Percentiles rank a stretch among this genome's conserved stretches.
These are phyloP conservation scores for Numida meleagris DNA, from an alignment of 2,113 vertebrate species.

Conservation along the genomic window DNA sequence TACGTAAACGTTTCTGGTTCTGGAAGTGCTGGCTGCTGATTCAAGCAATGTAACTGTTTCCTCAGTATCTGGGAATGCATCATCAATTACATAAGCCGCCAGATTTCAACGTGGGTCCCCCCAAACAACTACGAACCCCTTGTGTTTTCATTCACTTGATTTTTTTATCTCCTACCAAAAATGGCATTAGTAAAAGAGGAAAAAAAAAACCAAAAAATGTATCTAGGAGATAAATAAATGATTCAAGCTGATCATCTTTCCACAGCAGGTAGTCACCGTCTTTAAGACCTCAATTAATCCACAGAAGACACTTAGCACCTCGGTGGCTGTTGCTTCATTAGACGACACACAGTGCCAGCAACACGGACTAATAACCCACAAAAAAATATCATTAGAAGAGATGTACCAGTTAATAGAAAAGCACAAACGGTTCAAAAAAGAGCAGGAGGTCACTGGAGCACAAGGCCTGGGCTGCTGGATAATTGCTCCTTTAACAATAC, in stretches of 20 bases:
- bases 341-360: not conserved
- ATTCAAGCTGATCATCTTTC: not conserved
- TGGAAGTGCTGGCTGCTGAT: not conserved
- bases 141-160: not conserved
- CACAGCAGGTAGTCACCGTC: conserved; percentile 7
- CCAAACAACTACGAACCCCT: not conserved
- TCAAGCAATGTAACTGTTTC: not conserved
- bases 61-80: not conserved
- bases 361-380: not conserved
- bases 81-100: not conserved
- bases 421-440: not conserved
- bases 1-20: not conserved
- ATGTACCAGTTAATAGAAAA: not conserved
- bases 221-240: not conserved
- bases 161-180: not conserved
- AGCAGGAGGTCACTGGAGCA: not conserved
- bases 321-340: conserved; percentile 47
- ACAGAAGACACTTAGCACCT: not conserved
- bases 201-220: not conserved
- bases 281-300: conserved; percentile 48
- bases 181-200: not conserved
- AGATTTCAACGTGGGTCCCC: not conserved
- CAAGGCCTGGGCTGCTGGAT: not conserved
- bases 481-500: not conserved
- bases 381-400: not conserved